Conservation (phyloP, 2,888 invertebrate species). For the Fissipunctia ypsillon region DNA sequence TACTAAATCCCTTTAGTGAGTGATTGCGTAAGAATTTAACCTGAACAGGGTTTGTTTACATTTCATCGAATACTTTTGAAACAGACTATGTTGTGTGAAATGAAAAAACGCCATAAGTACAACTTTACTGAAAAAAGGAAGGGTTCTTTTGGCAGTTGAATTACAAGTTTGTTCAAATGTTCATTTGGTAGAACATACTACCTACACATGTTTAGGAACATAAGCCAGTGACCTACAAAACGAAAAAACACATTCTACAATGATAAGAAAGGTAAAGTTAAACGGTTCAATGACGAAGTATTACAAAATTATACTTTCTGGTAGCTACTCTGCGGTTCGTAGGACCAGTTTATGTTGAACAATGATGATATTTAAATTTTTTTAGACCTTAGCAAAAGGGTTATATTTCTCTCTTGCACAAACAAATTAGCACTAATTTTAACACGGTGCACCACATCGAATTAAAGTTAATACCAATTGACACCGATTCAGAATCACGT, state of each 20-base stretch:
- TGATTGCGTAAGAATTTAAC: not conserved
- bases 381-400: not conserved
- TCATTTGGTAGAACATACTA: not conserved
- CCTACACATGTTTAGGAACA: not conserved
- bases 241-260: not conserved
- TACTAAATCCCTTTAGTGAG: too few species aligned
- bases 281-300: not conserved
- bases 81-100: not conserved
- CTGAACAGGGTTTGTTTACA: not conserved
- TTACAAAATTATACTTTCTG: not conserved
- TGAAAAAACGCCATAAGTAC: not conserved
- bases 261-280: not conserved
- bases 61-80: not conserved
- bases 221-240: constrained; percentile 1
- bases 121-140: not conserved
- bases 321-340: too few species aligned
- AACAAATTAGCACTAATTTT: constrained; percentile 30
- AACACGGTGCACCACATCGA: constrained; percentile 36
- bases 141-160: not conserved
- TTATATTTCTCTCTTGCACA: not conserved
- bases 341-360: not conserved
- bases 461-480: constrained; percentile 47
- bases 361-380: not conserved
- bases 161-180: too few species aligned
- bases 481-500: constrained; percentile 52